These are phyloP conservation scores for Drosophila burlai DNA, from an alignment of 1,140 invertebrate species.

Conservation along the genomic window DNA sequence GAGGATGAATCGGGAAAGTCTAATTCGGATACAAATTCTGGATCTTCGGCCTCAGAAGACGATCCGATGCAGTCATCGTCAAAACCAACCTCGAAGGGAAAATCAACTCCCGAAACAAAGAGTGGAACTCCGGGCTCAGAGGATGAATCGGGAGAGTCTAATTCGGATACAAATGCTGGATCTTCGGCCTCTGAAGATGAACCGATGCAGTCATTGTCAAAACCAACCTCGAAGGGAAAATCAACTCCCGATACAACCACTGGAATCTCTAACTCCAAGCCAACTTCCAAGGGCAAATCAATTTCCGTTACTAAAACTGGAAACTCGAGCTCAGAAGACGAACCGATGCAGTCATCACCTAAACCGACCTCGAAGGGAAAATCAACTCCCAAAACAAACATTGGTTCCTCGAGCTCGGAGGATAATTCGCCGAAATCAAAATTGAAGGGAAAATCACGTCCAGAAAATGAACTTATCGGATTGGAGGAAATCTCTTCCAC, in stretches of 20 bases:
- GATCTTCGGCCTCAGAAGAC: not conserved
- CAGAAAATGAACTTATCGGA: not conserved
- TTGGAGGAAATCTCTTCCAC: not conserved
- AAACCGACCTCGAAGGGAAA: not conserved
- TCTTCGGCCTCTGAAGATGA: not conserved
- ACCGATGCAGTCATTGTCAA: not conserved
- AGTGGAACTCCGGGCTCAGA: not conserved
- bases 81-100: not conserved
- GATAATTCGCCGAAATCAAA: not conserved
- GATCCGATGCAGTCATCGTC: not conserved
- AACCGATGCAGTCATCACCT: not conserved
- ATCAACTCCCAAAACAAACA: not conserved
- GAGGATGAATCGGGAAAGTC: too few species aligned
- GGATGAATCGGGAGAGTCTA: too few species aligned
- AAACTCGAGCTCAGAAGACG: not conserved
- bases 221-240: not conserved
- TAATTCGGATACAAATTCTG: too few species aligned
- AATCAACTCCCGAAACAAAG: not conserved
- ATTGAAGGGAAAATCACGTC: not conserved
- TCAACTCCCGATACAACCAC: too few species aligned
- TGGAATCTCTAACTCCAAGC: not conserved
- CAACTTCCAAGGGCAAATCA: not conserved
- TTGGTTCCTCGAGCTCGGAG: not conserved
- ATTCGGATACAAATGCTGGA: too few species aligned
- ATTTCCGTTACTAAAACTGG: not conserved